These are phyloP conservation scores for Eufriesea mexicana DNA, from an alignment of 1,140 invertebrate species.

Conservation along the genomic window DNA sequence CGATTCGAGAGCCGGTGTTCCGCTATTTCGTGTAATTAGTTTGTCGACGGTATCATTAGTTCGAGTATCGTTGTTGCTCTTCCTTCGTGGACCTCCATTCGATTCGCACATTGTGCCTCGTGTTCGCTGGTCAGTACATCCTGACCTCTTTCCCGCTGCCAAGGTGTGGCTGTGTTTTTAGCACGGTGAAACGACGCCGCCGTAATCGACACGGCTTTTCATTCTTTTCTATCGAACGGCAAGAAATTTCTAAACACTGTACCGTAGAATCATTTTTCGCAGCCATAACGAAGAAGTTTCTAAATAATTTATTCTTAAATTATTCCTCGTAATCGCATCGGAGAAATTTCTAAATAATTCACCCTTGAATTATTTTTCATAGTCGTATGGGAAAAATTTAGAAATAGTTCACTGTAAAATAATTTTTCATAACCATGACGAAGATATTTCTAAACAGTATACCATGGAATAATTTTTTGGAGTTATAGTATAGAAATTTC, in stretches of 20 bases:
- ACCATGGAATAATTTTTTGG: no score
- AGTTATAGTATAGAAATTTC: no score
- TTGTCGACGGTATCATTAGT: slow-evolving; percentile 61
- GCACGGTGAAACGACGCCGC: background rate
- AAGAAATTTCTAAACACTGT: background rate
- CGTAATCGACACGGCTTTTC: background rate
- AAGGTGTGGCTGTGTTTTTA: slow-evolving; percentile 55
- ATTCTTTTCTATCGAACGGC: background rate
- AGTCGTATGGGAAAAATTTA: no score
- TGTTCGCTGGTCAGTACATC: slow-evolving; percentile 54
- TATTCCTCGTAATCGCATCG: no score
- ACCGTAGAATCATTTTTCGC: background rate
- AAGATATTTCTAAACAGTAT: no score
- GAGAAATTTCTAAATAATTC: no score
- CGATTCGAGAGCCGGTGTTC: slow-evolving; percentile 39
- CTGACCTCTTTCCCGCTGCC: slow-evolving; percentile 52
- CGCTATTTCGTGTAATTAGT: slow-evolving; percentile 48
- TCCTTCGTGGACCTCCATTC: slow-evolving; percentile 61
- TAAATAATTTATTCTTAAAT: no score
- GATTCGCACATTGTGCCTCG: slow-evolving; percentile 50
- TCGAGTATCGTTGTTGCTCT: slow-evolving; percentile 55
- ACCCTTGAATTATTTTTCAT: no score
- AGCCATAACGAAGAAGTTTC: background rate
- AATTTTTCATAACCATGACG: no score
- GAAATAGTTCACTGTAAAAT: no score